Evolutionary conservation across 2,797 vertebrate genomes (phyloP), one percentile per base, ranked within the genome.

Genomic region (Sebastes steindachneri): DNA sequence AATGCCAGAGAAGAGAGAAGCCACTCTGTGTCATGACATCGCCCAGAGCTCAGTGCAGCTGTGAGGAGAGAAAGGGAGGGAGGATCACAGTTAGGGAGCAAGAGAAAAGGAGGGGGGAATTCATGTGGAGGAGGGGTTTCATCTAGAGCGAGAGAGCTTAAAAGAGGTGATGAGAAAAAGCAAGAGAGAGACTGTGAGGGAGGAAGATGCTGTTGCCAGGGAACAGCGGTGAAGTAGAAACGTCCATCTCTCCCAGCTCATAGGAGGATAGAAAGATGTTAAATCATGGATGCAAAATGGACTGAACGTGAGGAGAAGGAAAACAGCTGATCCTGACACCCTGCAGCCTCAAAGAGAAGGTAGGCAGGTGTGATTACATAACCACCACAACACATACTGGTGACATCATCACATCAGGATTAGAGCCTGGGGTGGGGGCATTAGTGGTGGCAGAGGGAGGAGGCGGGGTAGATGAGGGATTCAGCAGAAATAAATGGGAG

Each of bases 141-240:
- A 48, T 66, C 35, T 58, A 63, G 88, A 90, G 82, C 3, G 86
- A 89, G 85, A 88, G 88, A 78, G 86, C 68, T 89, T 87, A 69
- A 84, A 73, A 80, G 80, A 74, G 66, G 85, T 82, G 58, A 77
- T 86, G 79, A 75, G 88, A 82, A 37, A 74, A 88, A 76, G 59
- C 66, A 19, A 78, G 86, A 57, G 79, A 31, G 58, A 31, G 58
- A 31, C 15, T n/a, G 76, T 33, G 79, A 78, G 67, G 81, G 84
- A 83, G 79, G 88, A 83, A 85, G 93, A 95, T 95, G 95, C 87
- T 93, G 95, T 96, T 96, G 95, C 96, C 95, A 95, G 94, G 95
- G 86, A 95, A 96, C 95, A 90, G 87, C 28, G 17, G 51, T 75
- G 78, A 91, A 89, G 82, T 79, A 86, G 79, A 79, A 79, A 55